Percentiles rank a stretch among this genome's conserved stretches.
Evolutionary conservation across 2,888 invertebrate genomes (phyloP).

Genomic region (Polydrusus tereticollis): DNA sequence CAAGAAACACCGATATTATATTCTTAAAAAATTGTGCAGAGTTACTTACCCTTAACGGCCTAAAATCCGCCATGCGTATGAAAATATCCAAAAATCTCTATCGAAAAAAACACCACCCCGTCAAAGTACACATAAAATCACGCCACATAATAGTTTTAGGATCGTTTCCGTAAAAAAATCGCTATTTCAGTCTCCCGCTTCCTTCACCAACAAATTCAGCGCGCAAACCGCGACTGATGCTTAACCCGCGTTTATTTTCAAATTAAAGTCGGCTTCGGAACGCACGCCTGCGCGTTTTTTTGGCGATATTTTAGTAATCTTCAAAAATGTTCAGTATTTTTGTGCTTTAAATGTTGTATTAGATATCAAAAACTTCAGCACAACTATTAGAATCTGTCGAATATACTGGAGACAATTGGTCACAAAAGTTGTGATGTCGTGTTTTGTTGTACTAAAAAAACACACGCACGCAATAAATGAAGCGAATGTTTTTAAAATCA

Average conservation of each 20-base stretch:
- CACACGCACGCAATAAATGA: too few relatives aligned
- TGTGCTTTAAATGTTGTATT: too few relatives aligned
- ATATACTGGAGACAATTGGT: too few relatives aligned
- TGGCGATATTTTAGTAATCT: background rate
- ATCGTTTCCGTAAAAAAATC: slow-evolving; percentile 32
- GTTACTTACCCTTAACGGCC: slow-evolving; percentile 40
- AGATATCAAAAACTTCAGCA: too few relatives aligned
- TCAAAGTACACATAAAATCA: slow-evolving; percentile 14
- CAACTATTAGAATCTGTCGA: too few relatives aligned
- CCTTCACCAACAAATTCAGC: slow-evolving; percentile 24
- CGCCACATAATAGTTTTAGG: slow-evolving; percentile 36
- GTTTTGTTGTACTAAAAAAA: too few relatives aligned
- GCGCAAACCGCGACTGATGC: slow-evolving; percentile 40
- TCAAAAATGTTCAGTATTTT: too few relatives aligned
- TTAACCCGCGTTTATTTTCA: slow-evolving; percentile 40
- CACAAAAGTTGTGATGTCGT: too few relatives aligned
- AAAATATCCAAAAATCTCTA: slow-evolving; percentile 36
- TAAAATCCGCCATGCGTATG: slow-evolving; percentile 46
- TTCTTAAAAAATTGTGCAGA: background rate
- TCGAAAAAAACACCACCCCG: slow-evolving; percentile 31
- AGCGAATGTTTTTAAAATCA: too few relatives aligned
- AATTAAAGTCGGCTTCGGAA: slow-evolving; percentile 17
- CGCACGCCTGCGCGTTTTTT: slow-evolving; percentile 25
- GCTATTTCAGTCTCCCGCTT: background rate
- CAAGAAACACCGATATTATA: background rate